Base-by-base conservation (phyloP, 2,113 vertebrate species). In the Silurus glanis region DNA sequence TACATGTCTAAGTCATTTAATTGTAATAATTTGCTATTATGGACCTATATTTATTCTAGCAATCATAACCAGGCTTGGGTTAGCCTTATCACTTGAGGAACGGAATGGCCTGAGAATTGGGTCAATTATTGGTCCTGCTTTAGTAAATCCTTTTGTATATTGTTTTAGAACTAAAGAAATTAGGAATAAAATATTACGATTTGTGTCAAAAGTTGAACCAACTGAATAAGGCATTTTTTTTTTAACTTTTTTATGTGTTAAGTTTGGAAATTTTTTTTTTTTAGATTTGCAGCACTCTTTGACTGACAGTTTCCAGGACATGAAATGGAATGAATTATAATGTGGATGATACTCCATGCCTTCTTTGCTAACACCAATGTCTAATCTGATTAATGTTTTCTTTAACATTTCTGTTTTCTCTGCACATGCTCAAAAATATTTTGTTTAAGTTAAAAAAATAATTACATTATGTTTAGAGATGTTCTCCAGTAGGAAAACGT, bases 71-170 rank as follows among this genome's bases (percentile, higher is more conserved):
- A 89, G 87, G 10, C 0, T 90, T 6, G 90, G 92, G 23, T 49
- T 92, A 25, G 67, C 74, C 37, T 80, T 92, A 83, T 85, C 75
- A 45, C 5, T 88, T 23, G 86, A 84, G 0, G 84, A 66, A 6
- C 81, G 81, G 1, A 58, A 91, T 19, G 81, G 83, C n/a, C 58
- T 92, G 74, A 9, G 45, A 12, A 64, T 93, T 0, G 72, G 56
- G 4, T 1, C 78, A 12, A 78, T 86, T 17, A 53, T 92, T 0
- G 87, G 76, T 2, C 89, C 91, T 4, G 85, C 84, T 74, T 64
- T 92, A 71, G 37, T 91, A 0, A 91, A 91, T 89, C 90, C 90
- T 76, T 89, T 92, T 49, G 83, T 92, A 23, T 91, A 89, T 1
- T 88, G 89, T 79, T 17, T 90, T 1, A 87, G 84, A 49, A 91